phyloP scores from a whole-genome alignment of 1,140 invertebrate genomes.

The Panulirus ornatus region DNA sequence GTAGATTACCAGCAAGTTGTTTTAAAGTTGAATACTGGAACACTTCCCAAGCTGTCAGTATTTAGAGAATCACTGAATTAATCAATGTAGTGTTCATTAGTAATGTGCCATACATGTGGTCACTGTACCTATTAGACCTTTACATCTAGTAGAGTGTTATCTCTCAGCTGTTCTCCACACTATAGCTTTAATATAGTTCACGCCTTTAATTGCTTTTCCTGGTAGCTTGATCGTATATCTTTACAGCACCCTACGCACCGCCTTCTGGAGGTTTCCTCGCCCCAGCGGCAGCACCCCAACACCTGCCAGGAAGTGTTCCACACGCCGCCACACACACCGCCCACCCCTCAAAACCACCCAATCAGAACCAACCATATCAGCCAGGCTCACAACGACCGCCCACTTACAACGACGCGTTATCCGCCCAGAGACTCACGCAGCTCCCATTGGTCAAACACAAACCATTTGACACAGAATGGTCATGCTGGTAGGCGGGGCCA shows the following conservation, averaged over 20 bases:
- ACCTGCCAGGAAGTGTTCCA: conserved; percentile 66
- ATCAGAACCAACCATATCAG: conserved; percentile 66
- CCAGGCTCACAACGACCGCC: conserved; percentile 68
- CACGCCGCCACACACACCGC: conserved; percentile 68
- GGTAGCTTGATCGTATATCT: conserved; percentile 48
- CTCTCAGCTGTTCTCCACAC: not conserved
- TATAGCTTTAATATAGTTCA: not conserved
- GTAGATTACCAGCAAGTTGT: no score
- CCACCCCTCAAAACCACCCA: conserved; percentile 71
- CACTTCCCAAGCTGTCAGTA: no score
- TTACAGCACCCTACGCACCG: conserved; percentile 71
- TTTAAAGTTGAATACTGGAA: no score
- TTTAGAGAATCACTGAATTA: no score
- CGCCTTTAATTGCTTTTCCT: conserved; percentile 18
- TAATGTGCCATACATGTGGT: no score
- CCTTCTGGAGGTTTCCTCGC: conserved; percentile 66
- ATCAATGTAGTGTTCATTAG: no score
- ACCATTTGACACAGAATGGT: conserved; percentile 66
- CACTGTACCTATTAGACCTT: no score
- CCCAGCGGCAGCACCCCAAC: conserved; percentile 63
- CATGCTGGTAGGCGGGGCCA: conserved; percentile 59
- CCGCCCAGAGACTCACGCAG: conserved; percentile 63
- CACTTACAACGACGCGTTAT: conserved; percentile 69
- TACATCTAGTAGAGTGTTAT: no score
- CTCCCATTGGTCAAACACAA: conserved; percentile 51